Base-by-base conservation (phyloP, 2,888 invertebrate genomes). In the Lampropteryx suffumata region DNA sequence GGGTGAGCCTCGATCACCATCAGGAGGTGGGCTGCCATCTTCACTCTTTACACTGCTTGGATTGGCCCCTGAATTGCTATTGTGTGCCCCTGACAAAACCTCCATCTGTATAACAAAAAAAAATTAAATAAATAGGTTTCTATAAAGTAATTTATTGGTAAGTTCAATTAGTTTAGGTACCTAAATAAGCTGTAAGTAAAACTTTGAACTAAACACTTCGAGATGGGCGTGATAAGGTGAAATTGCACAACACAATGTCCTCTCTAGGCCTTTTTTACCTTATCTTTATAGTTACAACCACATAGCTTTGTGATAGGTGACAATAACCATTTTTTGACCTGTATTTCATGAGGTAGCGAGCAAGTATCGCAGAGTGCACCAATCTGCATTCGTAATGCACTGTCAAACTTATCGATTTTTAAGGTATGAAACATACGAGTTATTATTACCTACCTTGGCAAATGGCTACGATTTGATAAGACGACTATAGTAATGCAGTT, bases 1-100 rank as follows among this genome's bases (percentile, higher is more conserved):
- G 0, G 97, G 96, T 17, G 95, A 95, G 7, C 82, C 79, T 0
- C 87, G 53, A 1, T 83, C 80, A 32, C 76, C 73, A 14, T 79
- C 83, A 12, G 76, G 74, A 0, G 76, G 83, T 2, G 87, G 91
- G 57, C 88, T 90, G 52, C 85, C 90, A 59, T 90, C 84, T 32
- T 91, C 91, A 64, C 87, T 91, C 56, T 87, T 88, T 26, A 84
- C 75, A 64, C 81, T 85, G 52, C 83, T 88, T 7, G 91, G 85
- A 62, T 84, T 89, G 1, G 83, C 82, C 26, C 81, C 79, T 11
- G 82, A 71, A 62, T 75, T 79, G 50, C 83, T 80, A 64, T 81
- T 82, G 55, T 74, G 80, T 4, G 79, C 59, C 44, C 74, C 65
- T 27, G 74, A 64, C 50, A 87, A 21, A 7, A 82, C 68, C 64